A percentile compares a stretch with the other conserved stretches of the same genome.
Evolutionary conservation across 2,888 invertebrate genomes (phyloP).

Genomic region (Machimus rusticus): DNA sequence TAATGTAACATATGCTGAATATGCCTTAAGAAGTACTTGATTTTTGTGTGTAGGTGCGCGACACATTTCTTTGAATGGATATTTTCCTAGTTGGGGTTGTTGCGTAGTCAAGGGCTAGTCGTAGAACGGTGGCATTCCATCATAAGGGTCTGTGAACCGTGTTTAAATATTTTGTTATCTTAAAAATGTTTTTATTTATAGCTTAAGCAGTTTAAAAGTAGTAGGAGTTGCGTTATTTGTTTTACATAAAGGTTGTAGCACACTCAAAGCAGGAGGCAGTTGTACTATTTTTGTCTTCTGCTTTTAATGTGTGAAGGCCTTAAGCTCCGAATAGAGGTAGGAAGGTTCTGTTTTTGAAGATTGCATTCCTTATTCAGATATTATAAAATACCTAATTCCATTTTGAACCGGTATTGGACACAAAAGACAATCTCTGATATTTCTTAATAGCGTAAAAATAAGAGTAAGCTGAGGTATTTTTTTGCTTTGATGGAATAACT

Average conservation of each 20-base stretch:
- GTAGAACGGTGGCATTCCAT: background rate
- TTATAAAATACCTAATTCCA: background rate
- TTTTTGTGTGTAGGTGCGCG: background rate
- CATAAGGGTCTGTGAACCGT: background rate
- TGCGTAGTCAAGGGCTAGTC: background rate
- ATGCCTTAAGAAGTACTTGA: background rate
- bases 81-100: background rate
- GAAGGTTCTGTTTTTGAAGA: background rate
- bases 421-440: background rate
- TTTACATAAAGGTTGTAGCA: background rate
- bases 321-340: background rate
- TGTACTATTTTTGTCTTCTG: background rate
- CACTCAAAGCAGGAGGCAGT: background rate
- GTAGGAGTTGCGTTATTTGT: background rate
- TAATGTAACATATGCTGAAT: background rate
- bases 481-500: background rate
- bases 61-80: background rate
- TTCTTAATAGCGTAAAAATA: background rate
- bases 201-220: background rate
- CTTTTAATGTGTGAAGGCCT: background rate
- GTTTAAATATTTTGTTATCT: background rate
- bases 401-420: background rate
- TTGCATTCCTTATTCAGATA: background rate
- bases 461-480: background rate
- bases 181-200: background rate